These are phyloP conservation scores for Eulithis testata DNA, from an alignment of 2,888 invertebrate genomes.

Conservation along the genomic window DNA sequence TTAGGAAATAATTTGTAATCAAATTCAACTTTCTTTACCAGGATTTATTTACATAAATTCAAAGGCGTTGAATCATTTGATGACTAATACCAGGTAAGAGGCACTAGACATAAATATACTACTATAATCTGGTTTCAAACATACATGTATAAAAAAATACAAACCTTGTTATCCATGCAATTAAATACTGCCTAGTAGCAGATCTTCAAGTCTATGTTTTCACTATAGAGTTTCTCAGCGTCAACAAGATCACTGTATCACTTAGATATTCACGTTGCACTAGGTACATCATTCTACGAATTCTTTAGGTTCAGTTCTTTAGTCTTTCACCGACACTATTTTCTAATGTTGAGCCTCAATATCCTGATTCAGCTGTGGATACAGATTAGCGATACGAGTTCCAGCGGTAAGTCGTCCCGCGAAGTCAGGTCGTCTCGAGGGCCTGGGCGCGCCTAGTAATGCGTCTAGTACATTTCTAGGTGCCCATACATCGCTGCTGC, in stretches of 20 bases:
- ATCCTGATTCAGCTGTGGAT: conserved; percentile 87
- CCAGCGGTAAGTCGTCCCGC: conserved; percentile 87
- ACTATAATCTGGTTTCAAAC: background rate
- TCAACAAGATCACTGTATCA: too few relatives aligned
- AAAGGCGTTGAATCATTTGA: too few relatives aligned
- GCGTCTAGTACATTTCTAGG: conserved; percentile 83
- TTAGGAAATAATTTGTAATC: conserved; percentile 13
- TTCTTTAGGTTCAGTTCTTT: too few relatives aligned
- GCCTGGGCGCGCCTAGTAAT: conserved; percentile 80
- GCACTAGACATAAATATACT: too few relatives aligned
- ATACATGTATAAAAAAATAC: background rate
- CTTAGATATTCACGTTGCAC: too few relatives aligned
- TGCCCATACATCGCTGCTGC: conserved; percentile 67
- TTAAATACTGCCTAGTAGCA: too few relatives aligned
- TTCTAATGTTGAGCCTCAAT: conserved; percentile 63
- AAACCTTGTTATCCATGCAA: background rate
- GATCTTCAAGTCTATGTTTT: too few relatives aligned
- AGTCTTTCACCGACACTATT: too few relatives aligned
- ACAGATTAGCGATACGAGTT: conserved; percentile 87
- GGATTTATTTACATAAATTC: too few relatives aligned
- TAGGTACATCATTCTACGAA: too few relatives aligned
- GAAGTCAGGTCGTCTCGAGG: conserved; percentile 84
- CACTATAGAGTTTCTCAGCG: too few relatives aligned
- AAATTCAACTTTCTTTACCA: background rate
- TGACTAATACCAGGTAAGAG: too few relatives aligned